Evolutionary conservation across 2,113 vertebrate species (phyloP).

Genomic region (Nansenia antarctica): DNA sequence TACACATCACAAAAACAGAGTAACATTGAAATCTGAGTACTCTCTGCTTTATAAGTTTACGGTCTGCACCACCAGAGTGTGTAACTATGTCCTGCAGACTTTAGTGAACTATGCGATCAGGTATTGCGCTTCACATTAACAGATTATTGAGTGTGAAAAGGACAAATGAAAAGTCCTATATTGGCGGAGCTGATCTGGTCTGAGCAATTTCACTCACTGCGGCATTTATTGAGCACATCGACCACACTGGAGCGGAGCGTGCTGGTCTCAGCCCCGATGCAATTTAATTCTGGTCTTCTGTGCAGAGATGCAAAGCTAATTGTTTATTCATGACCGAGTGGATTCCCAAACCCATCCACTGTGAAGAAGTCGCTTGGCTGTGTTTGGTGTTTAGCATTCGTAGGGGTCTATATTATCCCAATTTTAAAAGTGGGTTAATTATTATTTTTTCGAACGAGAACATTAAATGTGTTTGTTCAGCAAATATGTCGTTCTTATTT

Average conservation of each 20-base stretch:
- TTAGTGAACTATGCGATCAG: slow-evolving; percentile 37
- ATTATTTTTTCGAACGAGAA: too few relatives aligned
- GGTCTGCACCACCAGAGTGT: not conserved
- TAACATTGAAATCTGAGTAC: not conserved
- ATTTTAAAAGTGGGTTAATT: too few relatives aligned
- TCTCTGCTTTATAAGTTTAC: too few relatives aligned
- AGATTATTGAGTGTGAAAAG: slow-evolving; percentile 47
- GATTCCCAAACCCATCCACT: slow-evolving; percentile 8
- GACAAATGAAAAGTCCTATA: slow-evolving; percentile 38
- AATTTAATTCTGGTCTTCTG: slow-evolving; percentile 44
- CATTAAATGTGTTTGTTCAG: too few relatives aligned
- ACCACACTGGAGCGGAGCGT: slow-evolving; percentile 40
- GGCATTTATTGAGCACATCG: slow-evolving; percentile 60
- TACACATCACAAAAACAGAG: too few relatives aligned
- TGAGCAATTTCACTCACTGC: slow-evolving; percentile 44
- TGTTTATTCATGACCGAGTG: slow-evolving; percentile 34
- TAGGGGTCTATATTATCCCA: slow-evolving; percentile 5
- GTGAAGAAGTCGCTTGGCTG: not conserved
- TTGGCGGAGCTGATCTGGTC: slow-evolving; percentile 32
- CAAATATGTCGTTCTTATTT: too few relatives aligned
- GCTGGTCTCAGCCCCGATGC: slow-evolving; percentile 38
- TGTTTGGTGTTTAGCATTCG: not conserved
- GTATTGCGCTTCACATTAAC: slow-evolving; percentile 38
- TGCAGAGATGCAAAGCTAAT: slow-evolving; percentile 26
- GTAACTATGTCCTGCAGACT: not conserved